Base-by-base conservation (phyloP, 2,888 invertebrate species). In the Odontocolon sp. region DNA sequence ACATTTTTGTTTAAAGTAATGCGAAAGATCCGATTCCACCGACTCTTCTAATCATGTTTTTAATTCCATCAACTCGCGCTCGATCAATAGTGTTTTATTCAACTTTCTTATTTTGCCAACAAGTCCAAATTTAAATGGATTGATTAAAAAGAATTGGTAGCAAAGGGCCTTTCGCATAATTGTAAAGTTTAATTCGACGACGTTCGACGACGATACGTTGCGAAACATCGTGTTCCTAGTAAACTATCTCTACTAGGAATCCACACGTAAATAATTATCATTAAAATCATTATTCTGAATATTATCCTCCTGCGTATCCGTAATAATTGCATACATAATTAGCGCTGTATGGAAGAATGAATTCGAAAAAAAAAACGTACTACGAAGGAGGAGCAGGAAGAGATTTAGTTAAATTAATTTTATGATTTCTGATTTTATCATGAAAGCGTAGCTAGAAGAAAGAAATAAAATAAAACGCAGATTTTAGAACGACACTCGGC, bases 251-350 rank as follows among this genome's bases (percentile, higher is more conserved):
- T 50, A 52, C 23, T 16, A 14, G 38, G 14, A 38, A 64, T 6
- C 36, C 63, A 21, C 18, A 54, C 23, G 83, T 86, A 85, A 83
- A 72, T 74, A 68, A 78, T 80, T 78, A 79, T 77, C 83, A 82
- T 85, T 84, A 83, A 80, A 81, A 85, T 82, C 82, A 85, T 83
- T 85, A 87, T 86, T 83, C 80, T 82, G 59, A 84, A 83, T 82
- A 84, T 81, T 86, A 83, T 84, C 80, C 82, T 84, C 81, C 84
- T 83, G 28, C 26, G 83, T 86, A 86, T 78, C 79, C 77, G 78
- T 85, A 84, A 86, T 80, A 82, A 81, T 82, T 83, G 81, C 83
- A 82, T 81, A 79, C 18, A 8, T 2, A 54, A 82, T 80, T 85
- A 86, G 80, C 47, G 77, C 80, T 82, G 81, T 81, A 84, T 67